Base-by-base conservation (phyloP, 1,140 invertebrate genomes). In the Cataglyphis hispanica region DNA sequence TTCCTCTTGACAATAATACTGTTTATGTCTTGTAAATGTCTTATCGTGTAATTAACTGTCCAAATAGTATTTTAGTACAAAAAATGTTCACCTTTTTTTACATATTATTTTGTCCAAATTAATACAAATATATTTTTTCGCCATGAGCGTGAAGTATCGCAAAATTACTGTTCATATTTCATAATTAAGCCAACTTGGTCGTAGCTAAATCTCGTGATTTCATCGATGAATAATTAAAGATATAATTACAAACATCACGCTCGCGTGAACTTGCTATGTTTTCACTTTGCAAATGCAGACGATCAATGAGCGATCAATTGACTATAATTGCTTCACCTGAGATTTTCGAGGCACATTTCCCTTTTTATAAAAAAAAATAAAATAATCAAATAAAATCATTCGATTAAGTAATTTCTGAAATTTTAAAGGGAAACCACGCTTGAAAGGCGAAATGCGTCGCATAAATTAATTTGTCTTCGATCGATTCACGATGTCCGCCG, bases 171-270 rank as follows among this genome's bases (percentile, higher is more conserved):
- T 4, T 70, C 7, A 58, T 16, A 34, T 19, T 67, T 66, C 7
- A 19, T 5, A 58, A 81, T 81, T 70, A 66, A 19, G 31, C 19
- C 27, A 70, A n/a, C 6, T 77, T 31, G 19, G 25, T 66, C 13
- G 31, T 43, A 77, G 63, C 27, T 53, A 25, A 22, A 40, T 63
- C 5, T 81, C 84, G 84, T 81, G 76, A 86, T 53, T 53, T 31
- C 2, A 25, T 22, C 40, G 31, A 11, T 86, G 56, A 86, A 86
- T 86, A 86, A 86, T 86, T 70, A 16, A 86, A 61, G 16, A 19
- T 40, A 69, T 86, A 86, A 81, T 86, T 67, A 60, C 34, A 13
- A 53, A 19, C 37, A 66, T 25, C 13, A 67, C 50, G 37, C 27
- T 40, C 40, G 31, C 53, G 67, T 64, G 6, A 11, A 37, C 56